Evolutionary conservation across 2,113 vertebrate genomes (phyloP), one percentile per base, ranked within the genome.

Genomic region (Odocoileus virginianus): DNA sequence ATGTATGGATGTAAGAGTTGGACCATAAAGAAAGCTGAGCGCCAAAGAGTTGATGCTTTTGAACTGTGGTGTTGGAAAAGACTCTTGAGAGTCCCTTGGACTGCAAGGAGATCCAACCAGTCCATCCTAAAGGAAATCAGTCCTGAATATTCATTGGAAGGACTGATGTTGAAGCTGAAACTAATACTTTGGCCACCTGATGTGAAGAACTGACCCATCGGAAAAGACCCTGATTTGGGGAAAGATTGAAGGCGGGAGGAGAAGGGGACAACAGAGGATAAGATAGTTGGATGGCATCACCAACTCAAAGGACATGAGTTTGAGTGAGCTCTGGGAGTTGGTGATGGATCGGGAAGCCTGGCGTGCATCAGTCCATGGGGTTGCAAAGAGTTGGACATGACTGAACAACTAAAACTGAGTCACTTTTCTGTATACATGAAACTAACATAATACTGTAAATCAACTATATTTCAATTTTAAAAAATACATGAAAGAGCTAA

Each of bases 191-290:
- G 17, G 19, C 9, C 9, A 36, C 19, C 4, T 71, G 64, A 36
- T 36, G 19, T 0, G 1, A 71, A 71, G n/a, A 23, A 5, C n/a
- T 10, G n/a, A 71, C n/a, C 1, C n/a, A 71, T 23, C 36, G n/a
- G 19, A 71, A 71, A 71, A 71, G 64, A 71, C 8, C 17, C 9
- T 71, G n/a, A 71, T 21, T 2, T 17, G 2, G n/a, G 19, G 19
- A 36, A 71, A 36, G 64, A 71, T 2, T 71, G 64, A 71, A 71
- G n/a, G n/a, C 0, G 0, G 17, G 64, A 67, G 64, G 17, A 71
- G n/a, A 71, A 71, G n/a, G n/a, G n/a, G n/a, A 71, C 0, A 2
- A 67, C 64, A 71, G 64, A 71, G n/a, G n/a, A 71, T 36, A n/a
- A 71, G 64, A 71, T 71, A 36, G n/a, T 71, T 36, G 19, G 7